Base-by-base conservation (phyloP, 2,797 vertebrate genomes). In the Pipistrellus kuhlii region DNA sequence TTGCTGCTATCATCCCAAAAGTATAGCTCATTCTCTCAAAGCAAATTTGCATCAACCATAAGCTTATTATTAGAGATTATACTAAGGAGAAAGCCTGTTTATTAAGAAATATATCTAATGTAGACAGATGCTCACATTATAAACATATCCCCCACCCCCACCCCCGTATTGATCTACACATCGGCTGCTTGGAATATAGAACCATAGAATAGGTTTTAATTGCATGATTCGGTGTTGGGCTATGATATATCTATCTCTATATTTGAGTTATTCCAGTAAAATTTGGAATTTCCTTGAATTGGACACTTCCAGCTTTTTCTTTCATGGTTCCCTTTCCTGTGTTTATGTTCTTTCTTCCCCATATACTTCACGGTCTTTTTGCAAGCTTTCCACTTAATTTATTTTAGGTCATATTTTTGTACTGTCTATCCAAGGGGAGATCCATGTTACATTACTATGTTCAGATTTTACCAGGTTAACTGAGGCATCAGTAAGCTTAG, bases 201-300 rank as follows among this genome's bases (percentile, higher is more conserved):
- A 57, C 44, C 72, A 20, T 41, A 91, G 38, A 51, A 69, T 51
- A 57, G n/a, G 8, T 85, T 94, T 92, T 85, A 91, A 11, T 77
- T 83, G 15, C 3, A 21, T 69, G 53, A 71, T 78, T 92, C 68
- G 84, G 0, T 44, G 30, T 89, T 83, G n/a, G 48, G 8, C 44
- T 69, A 0, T 64, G 57, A 66, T 73, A 41, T 13, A 78, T 62
- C 35, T 77, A 0, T 86, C 20, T 38, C 53, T 8, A 7, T 82
- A 69, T 81, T 85, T 81, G 27, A 95, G 73, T 85, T 88, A 95
- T 78, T 85, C 27, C 32, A 71, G 15, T 77, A 71, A 17, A 93
- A 18, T 46, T 71, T 84, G 66, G 44, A 82, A 72, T 85, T 23
- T 93, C 11, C 30, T 85, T 88, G 13, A 88, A 27, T 84, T 64